Evolutionary conservation across 1,140 invertebrate species (phyloP), one percentile per base, ranked within the genome.

Genomic region (Bombus sylvicola): DNA sequence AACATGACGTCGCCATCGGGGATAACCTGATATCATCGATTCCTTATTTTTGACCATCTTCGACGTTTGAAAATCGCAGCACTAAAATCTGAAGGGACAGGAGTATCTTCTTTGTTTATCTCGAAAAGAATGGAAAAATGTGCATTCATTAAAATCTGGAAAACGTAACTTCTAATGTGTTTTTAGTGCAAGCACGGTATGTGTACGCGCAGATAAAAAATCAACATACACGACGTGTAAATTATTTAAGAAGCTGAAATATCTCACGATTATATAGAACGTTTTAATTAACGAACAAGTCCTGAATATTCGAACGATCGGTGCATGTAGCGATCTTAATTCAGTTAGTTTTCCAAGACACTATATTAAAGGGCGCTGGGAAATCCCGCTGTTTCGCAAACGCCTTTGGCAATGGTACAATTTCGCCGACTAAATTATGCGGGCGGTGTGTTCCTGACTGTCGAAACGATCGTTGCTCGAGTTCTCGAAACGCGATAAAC

Each of bases 401-500:
- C 43, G 79, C 66, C 66, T 59, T 72, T 41, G 68, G 62, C 62
- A 81, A 81, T 34, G 41, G 9, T 41, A 81, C 66, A 81, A 57
- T 72, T 37, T 64, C 39, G 57, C 37, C 31, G 75, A 83, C 43
- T 22, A 73, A 83, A 83, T 83, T 76, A 83, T 62, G 71, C 69
- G 31, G 41, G 2, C 34, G 39, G 18, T 6, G 31, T 41, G 37
- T n/a, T 15, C 37, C 37, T 22, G 18, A 25, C 34, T 69, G 34
- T 69, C 66, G 47, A 76, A 76, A 76, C 47, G 22, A 59, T 76
- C 47, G 74, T 13, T 28, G 28, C 34, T 13, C 22, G 43, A 34
- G 12, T 31, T 28, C 74, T 74, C 43, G 43, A n/a, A 31, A 25
- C 72, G 37, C 71, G 71, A 72, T 72, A 73, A 73, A 43, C 39